phyloP scores from a whole-genome alignment of 2,113 vertebrate genomes.

The Caracal caracal region DNA sequence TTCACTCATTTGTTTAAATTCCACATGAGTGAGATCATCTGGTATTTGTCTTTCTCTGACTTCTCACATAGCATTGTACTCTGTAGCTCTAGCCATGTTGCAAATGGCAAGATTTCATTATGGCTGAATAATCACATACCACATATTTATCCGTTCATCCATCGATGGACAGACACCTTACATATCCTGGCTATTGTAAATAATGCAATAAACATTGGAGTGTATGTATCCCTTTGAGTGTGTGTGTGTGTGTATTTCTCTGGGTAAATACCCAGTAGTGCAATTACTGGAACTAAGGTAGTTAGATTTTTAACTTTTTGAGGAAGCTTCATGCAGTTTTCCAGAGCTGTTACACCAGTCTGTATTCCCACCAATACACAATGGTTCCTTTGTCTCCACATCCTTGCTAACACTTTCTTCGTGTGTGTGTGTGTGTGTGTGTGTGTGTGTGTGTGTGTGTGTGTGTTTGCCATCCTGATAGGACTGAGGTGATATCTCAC shows the following conservation, averaged over 20 bases:
- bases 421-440: too few species aligned
- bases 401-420: background rate
- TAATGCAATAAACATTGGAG: background rate
- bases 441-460: background rate
- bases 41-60: too few species aligned
- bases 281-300: background rate
- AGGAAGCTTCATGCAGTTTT: background rate
- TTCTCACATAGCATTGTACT: too few species aligned
- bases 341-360: background rate
- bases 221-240: background rate
- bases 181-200: background rate
- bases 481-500: background rate
- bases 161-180: background rate
- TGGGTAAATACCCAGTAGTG: background rate
- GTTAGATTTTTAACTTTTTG: background rate
- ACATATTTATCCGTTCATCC: too few species aligned
- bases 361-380: background rate
- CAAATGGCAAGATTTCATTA: too few species aligned
- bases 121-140: too few species aligned
- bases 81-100: too few species aligned
- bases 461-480: background rate
- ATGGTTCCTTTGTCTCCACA: background rate
- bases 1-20: too few species aligned
- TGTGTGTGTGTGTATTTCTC: background rate
- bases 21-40: too few species aligned